These are phyloP conservation scores for Myripristis murdjan DNA, from an alignment of 2,797 vertebrate genomes.

Conservation along the genomic window DNA sequence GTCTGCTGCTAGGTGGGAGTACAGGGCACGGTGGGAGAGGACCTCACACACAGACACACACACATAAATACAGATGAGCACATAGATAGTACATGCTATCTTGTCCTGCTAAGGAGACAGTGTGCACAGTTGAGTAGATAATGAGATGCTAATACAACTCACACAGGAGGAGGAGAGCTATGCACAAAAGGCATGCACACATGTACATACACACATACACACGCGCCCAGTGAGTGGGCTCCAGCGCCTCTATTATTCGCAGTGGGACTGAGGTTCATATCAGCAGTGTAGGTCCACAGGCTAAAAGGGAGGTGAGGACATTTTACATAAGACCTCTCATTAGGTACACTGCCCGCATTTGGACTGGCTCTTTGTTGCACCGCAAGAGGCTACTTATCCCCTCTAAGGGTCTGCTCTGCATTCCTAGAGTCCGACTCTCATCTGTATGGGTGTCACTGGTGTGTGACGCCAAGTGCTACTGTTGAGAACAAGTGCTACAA, in stretches of 20 bases:
- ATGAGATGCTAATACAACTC: slow-evolving; percentile 1
- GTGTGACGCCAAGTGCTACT: slow-evolving; percentile 39
- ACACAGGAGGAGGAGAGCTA: not conserved
- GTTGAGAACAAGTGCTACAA: slow-evolving; percentile 37
- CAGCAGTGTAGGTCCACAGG: slow-evolving; percentile 45
- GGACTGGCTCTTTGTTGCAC: slow-evolving; percentile 44
- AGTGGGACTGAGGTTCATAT: slow-evolving; percentile 36
- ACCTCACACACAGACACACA: slow-evolving; percentile 48
- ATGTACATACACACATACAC: slow-evolving; percentile 38
- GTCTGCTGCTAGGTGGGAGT: slow-evolving; percentile 51
- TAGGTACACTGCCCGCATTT: slow-evolving; percentile 49
- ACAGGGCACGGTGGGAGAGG: slow-evolving; percentile 43
- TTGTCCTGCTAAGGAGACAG: slow-evolving; percentile 4
- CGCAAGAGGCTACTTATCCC: slow-evolving; percentile 54
- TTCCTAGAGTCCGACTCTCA: slow-evolving; percentile 49
- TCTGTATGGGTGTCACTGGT: slow-evolving; percentile 37
- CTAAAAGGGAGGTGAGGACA: slow-evolving; percentile 56
- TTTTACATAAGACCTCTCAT: slow-evolving; percentile 60
- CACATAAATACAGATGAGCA: slow-evolving; percentile 16
- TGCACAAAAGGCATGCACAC: slow-evolving; percentile 27
- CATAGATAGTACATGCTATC: slow-evolving; percentile 3
- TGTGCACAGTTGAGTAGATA: not conserved
- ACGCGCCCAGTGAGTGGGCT: slow-evolving; percentile 26
- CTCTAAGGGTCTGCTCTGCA: slow-evolving; percentile 53
- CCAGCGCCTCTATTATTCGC: slow-evolving; percentile 62